A percentile compares a stretch with the other conserved stretches of the same genome.
Evolutionary conservation across 2,888 invertebrate genomes (phyloP).

Genomic region (Prionchulus punctatus): DNA sequence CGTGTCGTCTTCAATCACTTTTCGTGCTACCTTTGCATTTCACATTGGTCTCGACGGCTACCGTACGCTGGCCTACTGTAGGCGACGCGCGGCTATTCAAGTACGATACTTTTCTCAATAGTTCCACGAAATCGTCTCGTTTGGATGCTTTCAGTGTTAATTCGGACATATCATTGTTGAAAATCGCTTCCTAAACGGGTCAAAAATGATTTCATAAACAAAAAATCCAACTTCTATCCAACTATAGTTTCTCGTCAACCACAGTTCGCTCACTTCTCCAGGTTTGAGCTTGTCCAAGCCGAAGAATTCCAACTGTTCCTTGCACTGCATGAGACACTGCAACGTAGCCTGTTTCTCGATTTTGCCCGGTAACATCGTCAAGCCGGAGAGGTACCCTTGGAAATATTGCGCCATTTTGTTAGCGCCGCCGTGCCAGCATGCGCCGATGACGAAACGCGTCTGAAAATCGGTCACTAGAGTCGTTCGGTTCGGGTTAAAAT

Average conservation of each 20-base stretch:
- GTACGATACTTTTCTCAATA: constrained; percentile 51
- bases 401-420: constrained; percentile 76
- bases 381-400: constrained; percentile 69
- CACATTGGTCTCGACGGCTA: constrained; percentile 62
- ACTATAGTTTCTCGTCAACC: too few species aligned
- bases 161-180: constrained; percentile 36
- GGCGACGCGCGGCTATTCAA: constrained; percentile 77
- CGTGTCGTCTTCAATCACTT: too few species aligned
- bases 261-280: constrained; percentile 45
- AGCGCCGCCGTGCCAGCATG: constrained; percentile 70
- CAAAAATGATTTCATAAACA: not conserved
- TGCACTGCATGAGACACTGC: constrained; percentile 59
- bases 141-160: constrained; percentile 34
- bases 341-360: constrained; percentile 57
- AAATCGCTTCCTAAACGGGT: constrained; percentile 31
- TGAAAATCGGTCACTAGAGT: too few species aligned
- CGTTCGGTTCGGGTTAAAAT: too few species aligned
- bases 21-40: constrained; percentile 42
- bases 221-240: too few species aligned
- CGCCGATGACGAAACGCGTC: constrained; percentile 81
- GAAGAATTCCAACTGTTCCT: constrained; percentile 52
- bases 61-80: constrained; percentile 78
- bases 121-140: constrained; percentile 29
- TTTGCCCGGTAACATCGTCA: constrained; percentile 58
- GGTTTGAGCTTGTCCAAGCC: constrained; percentile 53